A percentile compares a stretch with the other conserved stretches of the same genome.
These are phyloP conservation scores for Synchiropus splendidus DNA, from an alignment of 2,113 vertebrate genomes.

Conservation along the genomic window DNA sequence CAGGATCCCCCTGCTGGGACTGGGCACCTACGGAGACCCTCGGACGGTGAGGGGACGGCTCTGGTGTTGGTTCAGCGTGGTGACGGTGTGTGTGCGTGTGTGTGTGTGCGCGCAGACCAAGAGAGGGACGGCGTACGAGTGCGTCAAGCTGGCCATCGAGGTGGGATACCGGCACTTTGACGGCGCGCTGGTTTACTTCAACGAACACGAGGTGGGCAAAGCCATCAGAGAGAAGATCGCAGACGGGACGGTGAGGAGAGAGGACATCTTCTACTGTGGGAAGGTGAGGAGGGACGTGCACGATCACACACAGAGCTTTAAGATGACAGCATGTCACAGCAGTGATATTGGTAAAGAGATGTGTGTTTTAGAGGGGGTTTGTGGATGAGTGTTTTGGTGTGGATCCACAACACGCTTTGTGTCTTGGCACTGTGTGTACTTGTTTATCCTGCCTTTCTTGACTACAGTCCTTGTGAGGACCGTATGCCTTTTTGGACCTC, in stretches of 20 bases:
- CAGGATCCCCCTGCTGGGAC: constrained; percentile 76
- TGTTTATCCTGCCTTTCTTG: too few relatives aligned
- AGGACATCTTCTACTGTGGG: constrained; percentile 92
- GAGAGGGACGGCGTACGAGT: constrained; percentile 59
- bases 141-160: constrained; percentile 82
- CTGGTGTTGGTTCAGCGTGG: not conserved
- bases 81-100: not conserved
- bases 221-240: constrained; percentile 82
- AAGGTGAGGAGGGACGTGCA: constrained; percentile 77
- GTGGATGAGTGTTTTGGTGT: too few relatives aligned
- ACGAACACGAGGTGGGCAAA: constrained; percentile 85
- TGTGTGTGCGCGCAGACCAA: constrained; percentile 70
- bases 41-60: constrained; percentile 59
- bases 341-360: too few relatives aligned
- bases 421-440: too few relatives aligned
- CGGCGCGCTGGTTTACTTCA: constrained; percentile 79
- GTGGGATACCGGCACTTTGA: constrained; percentile 85
- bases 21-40: constrained; percentile 81
- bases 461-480: too few relatives aligned
- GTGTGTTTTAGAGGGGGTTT: too few relatives aligned
- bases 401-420: too few relatives aligned
- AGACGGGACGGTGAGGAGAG: constrained; percentile 78
- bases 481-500: too few relatives aligned
- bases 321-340: too few relatives aligned
- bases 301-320: too few relatives aligned